Percentiles rank a stretch among this genome's conserved stretches.
These are phyloP conservation scores for Neodontobutis hainanensis DNA, from an alignment of 2,113 vertebrate genomes.

Conservation along the genomic window DNA sequence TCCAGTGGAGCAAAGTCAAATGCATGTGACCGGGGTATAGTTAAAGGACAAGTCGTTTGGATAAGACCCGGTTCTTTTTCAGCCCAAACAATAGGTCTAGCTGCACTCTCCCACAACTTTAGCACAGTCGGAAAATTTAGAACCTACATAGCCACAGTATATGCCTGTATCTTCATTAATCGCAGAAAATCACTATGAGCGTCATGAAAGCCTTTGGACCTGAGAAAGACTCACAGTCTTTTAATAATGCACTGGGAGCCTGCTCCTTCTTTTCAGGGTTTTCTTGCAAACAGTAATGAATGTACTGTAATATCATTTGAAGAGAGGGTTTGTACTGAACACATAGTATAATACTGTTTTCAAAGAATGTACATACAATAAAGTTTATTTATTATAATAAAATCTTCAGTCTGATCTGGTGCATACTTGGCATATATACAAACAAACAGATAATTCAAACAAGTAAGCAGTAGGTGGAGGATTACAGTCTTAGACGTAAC, in stretches of 20 bases:
- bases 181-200: slow-evolving; percentile 38
- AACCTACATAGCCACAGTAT: slow-evolving; percentile 23
- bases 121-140: slow-evolving; percentile 33
- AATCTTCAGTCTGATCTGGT: slow-evolving; percentile 39
- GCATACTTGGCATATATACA: slow-evolving; percentile 19
- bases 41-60: slow-evolving; percentile 6
- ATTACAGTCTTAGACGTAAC: slow-evolving; percentile 47
- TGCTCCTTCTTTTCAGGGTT: slow-evolving; percentile 55
- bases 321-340: slow-evolving; percentile 60
- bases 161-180: slow-evolving; percentile 22
- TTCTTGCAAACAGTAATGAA: slow-evolving; percentile 61
- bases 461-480: slow-evolving; percentile 24
- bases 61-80: slow-evolving; percentile 9
- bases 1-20: slow-evolving; percentile 22
- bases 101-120: slow-evolving; percentile 35
- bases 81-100: slow-evolving; percentile 10
- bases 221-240: slow-evolving; percentile 36
- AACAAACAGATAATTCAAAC: slow-evolving; percentile 11
- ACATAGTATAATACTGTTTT: slow-evolving; percentile 53
- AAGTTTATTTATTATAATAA: slow-evolving; percentile 82
- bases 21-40: slow-evolving; percentile 4
- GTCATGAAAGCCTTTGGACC: slow-evolving; percentile 40
- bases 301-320: slow-evolving; percentile 55
- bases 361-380: slow-evolving; percentile 76
- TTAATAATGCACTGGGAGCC: slow-evolving; percentile 52